Base-by-base conservation (phyloP, 2,113 vertebrate species). In the Lagopus muta region DNA sequence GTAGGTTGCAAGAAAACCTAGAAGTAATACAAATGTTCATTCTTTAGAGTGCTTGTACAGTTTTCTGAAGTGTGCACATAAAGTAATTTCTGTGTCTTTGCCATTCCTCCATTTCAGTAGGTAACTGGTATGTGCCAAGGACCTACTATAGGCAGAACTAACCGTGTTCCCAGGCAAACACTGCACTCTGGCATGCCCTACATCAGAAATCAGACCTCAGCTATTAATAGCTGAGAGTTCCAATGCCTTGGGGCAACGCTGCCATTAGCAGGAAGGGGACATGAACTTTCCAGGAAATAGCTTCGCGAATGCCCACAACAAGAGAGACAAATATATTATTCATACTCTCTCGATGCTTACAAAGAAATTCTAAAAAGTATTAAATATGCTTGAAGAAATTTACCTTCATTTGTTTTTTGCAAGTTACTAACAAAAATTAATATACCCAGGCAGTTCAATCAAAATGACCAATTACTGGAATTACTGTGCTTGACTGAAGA, bases 211-310 rank as follows among this genome's bases (percentile, higher is more conserved):
- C 36, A 48, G 62, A 79, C 11, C 40, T 65, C 47, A 21, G 42
- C 36, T 12, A 3, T 45, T 70, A 85, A 79, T 60, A 76, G 80
- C 12, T 11, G 4, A 70, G 66, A 48, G 3, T 65, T 9, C 38
- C 67, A 76, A 67, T 40, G 73, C 38, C 88, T 21, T 22, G 15
- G 85, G 55, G 55, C 38, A 86, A 80, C 85, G 4, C 67, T 92
- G 67, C 58, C 6, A 0, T 67, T 91, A 66, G 55, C 55, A 83
- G 73, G 64, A 91, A 88, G 22, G 62, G 40, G 42, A 86, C 38
- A 1, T 81, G 55, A 95, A 77, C 79, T 90, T 95, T 88, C 69
- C 77, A 82, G 88, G 85, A 91, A 93, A 80, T 67, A 92, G n/a
- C 38, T 57, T 58, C 90, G 69, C 72, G 94, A 92, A 89, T 17